These are phyloP conservation scores for Melopsittacus undulatus DNA, from an alignment of 2,797 vertebrate species.

Conservation along the genomic window DNA sequence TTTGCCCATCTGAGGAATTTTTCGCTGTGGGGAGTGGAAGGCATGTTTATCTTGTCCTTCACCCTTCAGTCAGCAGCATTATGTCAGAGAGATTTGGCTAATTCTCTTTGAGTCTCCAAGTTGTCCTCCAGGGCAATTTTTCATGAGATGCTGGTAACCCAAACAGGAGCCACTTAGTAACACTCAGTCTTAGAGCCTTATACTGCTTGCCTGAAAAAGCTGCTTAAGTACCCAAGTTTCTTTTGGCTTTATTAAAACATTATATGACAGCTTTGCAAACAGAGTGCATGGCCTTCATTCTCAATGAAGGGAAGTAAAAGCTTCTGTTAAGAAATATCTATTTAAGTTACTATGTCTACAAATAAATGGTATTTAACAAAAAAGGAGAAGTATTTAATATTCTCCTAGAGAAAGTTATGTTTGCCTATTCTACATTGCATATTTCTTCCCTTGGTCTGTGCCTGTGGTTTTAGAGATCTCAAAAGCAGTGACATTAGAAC, in stretches of 20 bases:
- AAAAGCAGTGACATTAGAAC: not conserved
- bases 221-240: not conserved
- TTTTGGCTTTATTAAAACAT: not conserved
- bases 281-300: not conserved
- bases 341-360: not conserved
- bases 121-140: not conserved
- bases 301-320: not conserved
- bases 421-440: not conserved
- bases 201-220: not conserved
- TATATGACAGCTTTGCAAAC: not conserved
- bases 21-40: not conserved
- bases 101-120: not conserved
- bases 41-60: not conserved
- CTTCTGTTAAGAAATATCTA: not conserved
- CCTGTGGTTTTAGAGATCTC: not conserved
- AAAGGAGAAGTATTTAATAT: not conserved
- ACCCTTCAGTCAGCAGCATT: not conserved
- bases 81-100: not conserved
- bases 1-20: not conserved
- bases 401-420: not conserved
- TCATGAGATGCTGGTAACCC: not conserved
- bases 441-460: not conserved
- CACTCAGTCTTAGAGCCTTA: not conserved
- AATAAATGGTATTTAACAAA: conserved; percentile 21
- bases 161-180: not conserved